Percentiles rank a stretch among this genome's conserved stretches.
phyloP scores from a whole-genome alignment of 2,797 vertebrate species.

The Meda fulgida region DNA sequence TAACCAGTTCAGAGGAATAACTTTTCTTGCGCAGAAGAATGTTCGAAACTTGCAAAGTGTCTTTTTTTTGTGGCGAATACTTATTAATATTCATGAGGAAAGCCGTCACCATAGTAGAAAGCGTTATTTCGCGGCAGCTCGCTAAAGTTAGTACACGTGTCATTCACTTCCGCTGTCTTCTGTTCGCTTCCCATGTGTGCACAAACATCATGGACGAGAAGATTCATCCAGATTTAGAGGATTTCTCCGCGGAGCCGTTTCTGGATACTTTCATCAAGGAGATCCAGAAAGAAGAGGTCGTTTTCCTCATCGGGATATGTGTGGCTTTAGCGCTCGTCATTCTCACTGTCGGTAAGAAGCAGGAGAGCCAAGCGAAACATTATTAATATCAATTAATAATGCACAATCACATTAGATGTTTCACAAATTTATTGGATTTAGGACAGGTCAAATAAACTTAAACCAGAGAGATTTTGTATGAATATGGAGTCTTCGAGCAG shows the following conservation, averaged over 20 bases:
- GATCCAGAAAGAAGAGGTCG: slow-evolving; percentile 76
- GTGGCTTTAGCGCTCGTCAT: slow-evolving; percentile 81
- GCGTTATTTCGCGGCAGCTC: too few species aligned
- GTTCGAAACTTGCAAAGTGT: too few species aligned
- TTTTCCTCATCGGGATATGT: slow-evolving; percentile 76
- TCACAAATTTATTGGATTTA: not conserved
- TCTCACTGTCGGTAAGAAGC: slow-evolving; percentile 81
- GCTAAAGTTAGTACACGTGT: slow-evolving; percentile 45
- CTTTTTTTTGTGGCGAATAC: too few species aligned
- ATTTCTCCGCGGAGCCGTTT: slow-evolving; percentile 72
- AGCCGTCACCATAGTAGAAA: not conserved
- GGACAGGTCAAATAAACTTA: not conserved
- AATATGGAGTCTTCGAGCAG: not conserved
- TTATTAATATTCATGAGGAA: not conserved
- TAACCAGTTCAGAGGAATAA: too few species aligned
- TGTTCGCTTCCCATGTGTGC: slow-evolving; percentile 52
- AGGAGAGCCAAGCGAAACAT: not conserved
- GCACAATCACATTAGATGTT: not conserved
- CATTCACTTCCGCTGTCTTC: slow-evolving; percentile 14
- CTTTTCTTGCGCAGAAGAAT: too few species aligned
- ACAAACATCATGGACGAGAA: slow-evolving; percentile 58
- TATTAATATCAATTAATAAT: not conserved
- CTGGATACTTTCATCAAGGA: slow-evolving; percentile 77
- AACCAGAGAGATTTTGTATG: not conserved
- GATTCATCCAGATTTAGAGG: slow-evolving; percentile 59